Percentiles rank a stretch among this genome's conserved stretches.
phyloP scores from a whole-genome alignment of 2,797 vertebrate species.

The Eulemur mongoz region DNA sequence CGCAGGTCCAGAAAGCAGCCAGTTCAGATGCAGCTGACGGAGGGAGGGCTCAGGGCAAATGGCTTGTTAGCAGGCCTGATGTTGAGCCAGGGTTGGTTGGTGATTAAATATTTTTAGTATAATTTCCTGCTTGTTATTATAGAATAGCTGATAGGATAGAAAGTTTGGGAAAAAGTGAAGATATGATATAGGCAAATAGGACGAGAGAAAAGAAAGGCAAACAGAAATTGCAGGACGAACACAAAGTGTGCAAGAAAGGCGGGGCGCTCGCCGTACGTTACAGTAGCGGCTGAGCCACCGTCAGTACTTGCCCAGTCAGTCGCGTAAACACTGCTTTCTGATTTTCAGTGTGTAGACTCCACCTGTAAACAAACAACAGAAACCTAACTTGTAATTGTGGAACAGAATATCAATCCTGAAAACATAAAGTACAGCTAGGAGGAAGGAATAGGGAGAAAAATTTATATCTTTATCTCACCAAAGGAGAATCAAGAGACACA shows the following conservation, averaged over 20 bases:
- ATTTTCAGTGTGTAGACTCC: background rate
- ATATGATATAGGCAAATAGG: background rate
- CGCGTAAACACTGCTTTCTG: background rate
- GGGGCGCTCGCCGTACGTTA: background rate
- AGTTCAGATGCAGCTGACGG: background rate
- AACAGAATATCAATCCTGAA: background rate
- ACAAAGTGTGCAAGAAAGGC: background rate
- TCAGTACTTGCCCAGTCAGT: background rate
- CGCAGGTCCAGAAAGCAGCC: background rate
- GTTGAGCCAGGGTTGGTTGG: background rate
- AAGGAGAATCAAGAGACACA: background rate
- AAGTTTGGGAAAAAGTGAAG: background rate
- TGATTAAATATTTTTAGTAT: background rate
- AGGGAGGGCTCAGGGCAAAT: background rate
- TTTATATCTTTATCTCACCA: background rate
- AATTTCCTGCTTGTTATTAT: background rate
- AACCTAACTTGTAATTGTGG: background rate
- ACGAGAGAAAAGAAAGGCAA: conserved; percentile 8
- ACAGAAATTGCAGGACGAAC: background rate
- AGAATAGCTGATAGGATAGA: background rate
- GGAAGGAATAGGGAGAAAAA: background rate
- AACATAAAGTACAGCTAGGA: background rate
- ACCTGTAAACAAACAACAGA: conserved; percentile 12
- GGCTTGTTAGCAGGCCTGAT: background rate
- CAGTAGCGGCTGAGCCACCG: background rate